A percentile compares a stretch with the other conserved stretches of the same genome.
Conservation (phyloP, 2,888 invertebrate genomes). For the Campopleginae sp. region DNA sequence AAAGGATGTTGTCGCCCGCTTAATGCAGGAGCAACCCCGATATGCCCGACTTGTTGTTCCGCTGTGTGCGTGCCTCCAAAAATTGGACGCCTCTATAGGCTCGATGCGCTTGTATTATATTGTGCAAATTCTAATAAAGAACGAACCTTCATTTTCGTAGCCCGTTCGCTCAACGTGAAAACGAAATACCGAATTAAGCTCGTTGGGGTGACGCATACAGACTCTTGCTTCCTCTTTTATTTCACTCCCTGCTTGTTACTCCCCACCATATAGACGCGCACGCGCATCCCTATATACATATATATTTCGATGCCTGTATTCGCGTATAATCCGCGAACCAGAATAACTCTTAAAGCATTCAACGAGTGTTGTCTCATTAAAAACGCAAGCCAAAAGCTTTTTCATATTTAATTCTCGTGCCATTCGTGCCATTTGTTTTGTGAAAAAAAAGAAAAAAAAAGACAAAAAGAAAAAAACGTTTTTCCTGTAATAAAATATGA, state of each 20-base stretch:
- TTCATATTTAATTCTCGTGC: constrained; percentile 29
- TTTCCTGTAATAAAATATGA: background rate
- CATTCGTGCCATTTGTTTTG: constrained; percentile 11
- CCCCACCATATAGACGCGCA: constrained; percentile 1
- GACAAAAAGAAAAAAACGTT: no score
- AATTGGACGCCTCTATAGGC: background rate
- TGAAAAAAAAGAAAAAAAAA: no score
- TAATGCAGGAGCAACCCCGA: constrained; percentile 44
- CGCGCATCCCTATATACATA: background rate
- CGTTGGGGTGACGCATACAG: constrained; percentile 36
- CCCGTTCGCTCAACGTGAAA: constrained; percentile 49
- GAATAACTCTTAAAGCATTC: constrained; percentile 46
- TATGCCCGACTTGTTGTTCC: constrained; percentile 19
- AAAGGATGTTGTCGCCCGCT: constrained; percentile 49
- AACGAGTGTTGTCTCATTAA: constrained; percentile 61
- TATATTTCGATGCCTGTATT: background rate
- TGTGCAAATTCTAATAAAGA: constrained; percentile 63
- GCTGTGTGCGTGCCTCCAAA: constrained; percentile 28
- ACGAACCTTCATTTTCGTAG: constrained; percentile 64
- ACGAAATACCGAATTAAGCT: constrained; percentile 66
- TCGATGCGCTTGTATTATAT: constrained; percentile 49
- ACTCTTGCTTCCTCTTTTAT: constrained; percentile 22
- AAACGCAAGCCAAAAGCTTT: constrained; percentile 48
- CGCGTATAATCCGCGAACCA: background rate
- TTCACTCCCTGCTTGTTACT: background rate